These are phyloP conservation scores for Pseudorectes ferrugineus DNA, from an alignment of 2,113 vertebrate genomes.

Conservation along the genomic window DNA sequence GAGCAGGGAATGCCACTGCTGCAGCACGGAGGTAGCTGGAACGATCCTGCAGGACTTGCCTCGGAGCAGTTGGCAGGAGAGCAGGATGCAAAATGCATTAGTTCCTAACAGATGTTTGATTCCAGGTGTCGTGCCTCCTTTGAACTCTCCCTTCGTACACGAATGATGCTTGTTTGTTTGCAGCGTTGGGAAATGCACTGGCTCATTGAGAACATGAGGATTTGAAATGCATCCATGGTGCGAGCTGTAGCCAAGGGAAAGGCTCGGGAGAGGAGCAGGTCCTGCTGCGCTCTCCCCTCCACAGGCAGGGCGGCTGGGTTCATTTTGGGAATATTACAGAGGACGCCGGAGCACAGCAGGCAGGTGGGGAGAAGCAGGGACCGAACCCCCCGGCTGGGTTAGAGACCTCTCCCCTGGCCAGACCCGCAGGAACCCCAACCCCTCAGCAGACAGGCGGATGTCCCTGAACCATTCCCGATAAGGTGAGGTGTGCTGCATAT, in stretches of 20 bases:
- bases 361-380: neutral
- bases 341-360: accelerated
- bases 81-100: slow-evolving; percentile 35
- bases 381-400: neutral
- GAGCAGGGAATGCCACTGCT: slow-evolving; percentile 12
- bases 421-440: neutral
- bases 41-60: slow-evolving; percentile 12
- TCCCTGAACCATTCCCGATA: neutral
- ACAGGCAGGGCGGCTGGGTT: neutral
- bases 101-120: slow-evolving; percentile 53
- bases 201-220: neutral
- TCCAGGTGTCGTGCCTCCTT: slow-evolving; percentile 58
- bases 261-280: neutral
- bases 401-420: neutral
- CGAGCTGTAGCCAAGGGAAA: neutral
- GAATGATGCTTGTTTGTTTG: slow-evolving; percentile 20
- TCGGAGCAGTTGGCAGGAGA: slow-evolving; percentile 34
- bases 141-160: slow-evolving; percentile 12
- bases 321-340: accelerated
- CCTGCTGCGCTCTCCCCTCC: neutral
- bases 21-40: neutral
- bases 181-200: neutral
- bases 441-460: neutral
- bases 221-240: neutral
- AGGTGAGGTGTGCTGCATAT: neutral